Evolutionary conservation across 92 coral and sea anemone species (phyloP), one percentile per base, ranked within the genome.

Genomic region (Chrysogorgia sp.): DNA sequence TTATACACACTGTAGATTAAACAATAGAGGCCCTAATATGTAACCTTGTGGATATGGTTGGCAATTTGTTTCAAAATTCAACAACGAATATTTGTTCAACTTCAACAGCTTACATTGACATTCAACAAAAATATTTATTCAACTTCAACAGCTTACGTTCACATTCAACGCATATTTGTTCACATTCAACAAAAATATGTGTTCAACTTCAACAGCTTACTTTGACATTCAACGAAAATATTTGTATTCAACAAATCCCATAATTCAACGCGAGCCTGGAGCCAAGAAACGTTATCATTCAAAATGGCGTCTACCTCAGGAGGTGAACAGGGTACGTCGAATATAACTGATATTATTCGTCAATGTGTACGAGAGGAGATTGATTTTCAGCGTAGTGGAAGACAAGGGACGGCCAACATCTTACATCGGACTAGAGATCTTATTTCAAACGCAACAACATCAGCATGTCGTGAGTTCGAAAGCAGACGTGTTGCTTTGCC

Each of bases 281-380:
- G 49, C 20, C 71, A 64, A 34, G 24, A 34, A 0, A 3, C 19
- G 78, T 48, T 45, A 49, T 50, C 58, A 63, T 76, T 70, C 61
- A 28, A 40, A 15, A 41, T 21, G 35, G n/a, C n/a, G 47, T 3
- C 19, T 9, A 26, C 10, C 74, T 29, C 40, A 21, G 58, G 70
- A 21, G 52, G 40, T 37, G 52, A 28, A 14, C 66, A 57, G 64
- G 50, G 53, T 34, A 67, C 45, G 13, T 52, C 37, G 60, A 67
- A 64, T 59, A 50, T 85, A 63, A 43, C 78, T 45, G 74, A 59
- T 48, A 80, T 85, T 58, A 76, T 80, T 63, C 75, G 77, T 12
- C 71, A 85, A 72, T 85, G 85, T 72, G 85, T 81, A 4, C 52
- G 72, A 64, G 84, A 85, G 23, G 89, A 85, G 47, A 83, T 76